Base-by-base conservation (phyloP, 2,113 vertebrate genomes). In the Sinocyclocheilus grahami region DNA sequence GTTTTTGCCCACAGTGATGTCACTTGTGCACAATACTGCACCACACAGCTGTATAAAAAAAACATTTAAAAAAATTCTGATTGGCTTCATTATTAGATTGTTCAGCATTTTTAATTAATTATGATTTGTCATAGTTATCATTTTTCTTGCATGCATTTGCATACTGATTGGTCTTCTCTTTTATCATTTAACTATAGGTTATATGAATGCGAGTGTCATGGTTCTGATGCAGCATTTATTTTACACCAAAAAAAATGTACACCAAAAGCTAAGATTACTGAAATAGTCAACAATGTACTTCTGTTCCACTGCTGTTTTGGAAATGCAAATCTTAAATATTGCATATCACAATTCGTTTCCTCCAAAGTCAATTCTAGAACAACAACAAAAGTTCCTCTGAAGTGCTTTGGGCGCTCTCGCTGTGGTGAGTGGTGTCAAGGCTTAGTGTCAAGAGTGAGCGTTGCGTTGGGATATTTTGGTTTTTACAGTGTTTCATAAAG, bases 401-500 rank as follows among this genome's bases (percentile, higher is more conserved):
- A 75, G 22, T 24, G 42, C 11, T 75, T 48, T 75, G 72, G 27
- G 76, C 53, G 76, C 53, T 58, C 8, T 58, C 4, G 8, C 51
- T 78, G 72, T 75, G 72, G 42, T 24, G 42, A 75, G 42, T 75
- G 72, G 42, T 12, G 72, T 48, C 51, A 12, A 22, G 27, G 76
- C 4, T 18, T 30, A 0, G 76, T 3, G 76, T 58, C 51, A 58
- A 78, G 53, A 58, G 30, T n/a, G 24, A 69, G 27, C 33, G 4
- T 33, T 7, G 42, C 2, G 0, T 60, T 13, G 46, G 39, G 75
- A 48, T 51, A 79, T 85, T 78, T 85, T 55, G 33, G 30, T 53
- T 46, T 63, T n/a, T 69, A 67, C 46, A 69, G 39, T 20, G 74
- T n/a, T 65, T 78, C 72, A 62, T 77, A 30, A 53, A 85, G 46